Evolutionary conservation across 2,888 invertebrate species (phyloP), one percentile per base, ranked within the genome.

Genomic region (Prosopocoilus inquinatus): DNA sequence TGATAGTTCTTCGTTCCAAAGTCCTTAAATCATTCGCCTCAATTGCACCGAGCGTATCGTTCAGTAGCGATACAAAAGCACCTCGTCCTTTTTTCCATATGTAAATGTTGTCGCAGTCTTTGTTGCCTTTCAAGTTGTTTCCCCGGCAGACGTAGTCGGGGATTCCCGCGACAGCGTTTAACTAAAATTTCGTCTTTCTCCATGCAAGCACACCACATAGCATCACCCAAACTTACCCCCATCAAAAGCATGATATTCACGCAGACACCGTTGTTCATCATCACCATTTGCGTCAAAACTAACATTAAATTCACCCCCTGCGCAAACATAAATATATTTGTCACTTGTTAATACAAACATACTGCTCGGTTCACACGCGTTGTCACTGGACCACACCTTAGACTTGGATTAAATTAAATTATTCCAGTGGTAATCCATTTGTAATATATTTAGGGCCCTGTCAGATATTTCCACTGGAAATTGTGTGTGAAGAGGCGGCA

Each of bases 1-100:
- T 56, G 35, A 78, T 65, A 9, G 67, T 68, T 60, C 66, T 67
- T 15, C 68, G 70, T 41, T 67, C 57, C n/a, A 74, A 57, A 55
- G 70, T 58, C 12, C 63, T 55, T 34, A 53, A 59, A 58, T 61
- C 62, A 50, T 55, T 56, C 44, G 43, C 57, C 50, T 53, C 53
- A 46, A 57, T 55, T 51, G 57, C 57, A 36, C 49, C 39, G 44
- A 59, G 47, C 20, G 60, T 57, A 53, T 58, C 65, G 54, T 65
- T 64, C 50, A 61, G 58, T 45, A 68, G 57, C 50, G 67, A 68
- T 47, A 68, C 55, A 59, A 69, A 69, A 45, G 66, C 63, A 16
- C 55, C 38, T 47, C 47, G 48, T 39, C 63, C 59, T 49, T 57
- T 60, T 50, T 63, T 61, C 66, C 65, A 70, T 51, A 69, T 57